Evolutionary conservation across 2,888 invertebrate genomes (phyloP).

Genomic region (Andrena dorsata): DNA sequence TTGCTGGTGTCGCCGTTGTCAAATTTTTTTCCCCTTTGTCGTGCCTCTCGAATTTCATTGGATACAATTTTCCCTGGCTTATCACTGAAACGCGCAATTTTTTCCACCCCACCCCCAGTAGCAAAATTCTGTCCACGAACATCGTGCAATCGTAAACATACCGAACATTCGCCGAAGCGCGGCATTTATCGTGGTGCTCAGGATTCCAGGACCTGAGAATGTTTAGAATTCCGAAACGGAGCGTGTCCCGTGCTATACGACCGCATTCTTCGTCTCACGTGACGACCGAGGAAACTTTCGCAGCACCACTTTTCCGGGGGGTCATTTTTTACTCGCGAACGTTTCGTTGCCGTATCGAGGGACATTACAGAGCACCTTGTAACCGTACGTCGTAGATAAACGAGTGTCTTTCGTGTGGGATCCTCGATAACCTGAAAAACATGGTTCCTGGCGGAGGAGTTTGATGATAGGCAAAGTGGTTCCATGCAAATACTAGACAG

Average conservation of each 20-base stretch:
- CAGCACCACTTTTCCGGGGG: slow-evolving; percentile 24
- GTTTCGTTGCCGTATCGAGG: slow-evolving; percentile 17
- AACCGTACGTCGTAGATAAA: slow-evolving; percentile 7
- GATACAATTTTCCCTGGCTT: slow-evolving; percentile 42
- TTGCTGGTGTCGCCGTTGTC: slow-evolving; percentile 20
- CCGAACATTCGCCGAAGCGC: slow-evolving; percentile 43
- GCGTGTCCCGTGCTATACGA: slow-evolving; percentile 21
- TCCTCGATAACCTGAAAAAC: too few relatives aligned
- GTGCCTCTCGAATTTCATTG: slow-evolving; percentile 17
- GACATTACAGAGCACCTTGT: slow-evolving; percentile 4
- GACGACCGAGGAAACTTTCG: slow-evolving; percentile 32
- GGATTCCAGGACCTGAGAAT: slow-evolving; percentile 42
- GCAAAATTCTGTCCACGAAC: slow-evolving; percentile 42
- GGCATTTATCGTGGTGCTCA: slow-evolving; percentile 37
- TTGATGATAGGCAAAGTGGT: too few relatives aligned
- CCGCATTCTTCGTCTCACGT: slow-evolving; percentile 50
- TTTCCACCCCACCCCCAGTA: not conserved
- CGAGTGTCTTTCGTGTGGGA: not conserved
- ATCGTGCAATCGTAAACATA: slow-evolving; percentile 54
- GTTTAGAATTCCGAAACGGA: slow-evolving; percentile 52
- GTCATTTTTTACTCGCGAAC: slow-evolving; percentile 29
- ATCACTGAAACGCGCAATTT: slow-evolving; percentile 33
- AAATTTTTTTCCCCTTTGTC: not conserved
- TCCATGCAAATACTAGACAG: too few relatives aligned
- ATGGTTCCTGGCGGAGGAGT: too few relatives aligned